Base-by-base conservation (phyloP, 2,888 invertebrate genomes). In the Oxystoma pomonae region DNA sequence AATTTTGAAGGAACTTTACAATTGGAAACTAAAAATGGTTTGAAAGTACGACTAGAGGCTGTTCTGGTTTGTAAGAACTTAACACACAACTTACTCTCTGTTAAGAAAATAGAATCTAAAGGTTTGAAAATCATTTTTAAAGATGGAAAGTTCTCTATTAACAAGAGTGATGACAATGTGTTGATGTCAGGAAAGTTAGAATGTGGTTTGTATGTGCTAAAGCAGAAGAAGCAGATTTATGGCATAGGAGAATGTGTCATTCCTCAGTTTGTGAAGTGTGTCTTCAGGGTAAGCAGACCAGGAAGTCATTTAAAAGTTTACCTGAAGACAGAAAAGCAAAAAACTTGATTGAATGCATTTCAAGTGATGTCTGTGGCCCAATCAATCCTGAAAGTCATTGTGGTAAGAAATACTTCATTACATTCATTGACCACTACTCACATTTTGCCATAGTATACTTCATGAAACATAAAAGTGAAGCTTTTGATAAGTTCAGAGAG, bases 381-480 rank as follows among this genome's bases (percentile, higher is more conserved):
- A 61, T 61, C 20, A 63, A 59, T 50, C 67, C 55, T n/a, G 2
- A 53, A 16, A 65, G 58, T n/a, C 22, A 66, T 62, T 62, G 65
- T 59, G 62, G 63, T 16, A 66, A 62, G 22, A 18, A 20, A 16
- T 68, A 65, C 55, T 65, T 61, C 57, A 57, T 67, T 2, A 62
- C 60, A 20, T 68, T 68, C 17, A 65, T 65, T 22, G 68, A 68
- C 20, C 57, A 64, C 20, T 66, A 20, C 60, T 64, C 62, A 18
- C 66, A 64, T 62, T 66, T 66, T 60, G 51, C 57, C 16, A 12
- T 59, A 5, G 20, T 21, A 19, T 62, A 61, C 55, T 20, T 61
- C 5, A 20, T 66, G 49, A 20, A 21, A 18, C 22, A 57, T 9
- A 66, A 66, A 22, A 62, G 56, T 56, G 64, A 66, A 60, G 60